Evolutionary conservation across 2,113 vertebrate genomes (phyloP).

Genomic region (Laterallus jamaicensis): DNA sequence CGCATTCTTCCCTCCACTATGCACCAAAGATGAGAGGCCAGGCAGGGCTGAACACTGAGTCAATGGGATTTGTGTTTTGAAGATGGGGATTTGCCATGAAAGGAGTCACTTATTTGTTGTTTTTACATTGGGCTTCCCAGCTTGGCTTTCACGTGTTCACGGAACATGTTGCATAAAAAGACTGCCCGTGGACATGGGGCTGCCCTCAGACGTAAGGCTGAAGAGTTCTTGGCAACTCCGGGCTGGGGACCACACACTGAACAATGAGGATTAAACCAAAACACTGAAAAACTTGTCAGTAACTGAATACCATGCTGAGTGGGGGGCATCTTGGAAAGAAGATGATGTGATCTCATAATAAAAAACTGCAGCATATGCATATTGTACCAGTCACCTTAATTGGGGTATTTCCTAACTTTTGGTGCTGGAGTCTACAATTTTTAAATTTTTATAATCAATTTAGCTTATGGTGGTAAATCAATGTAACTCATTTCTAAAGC

Average conservation of each 20-base stretch:
- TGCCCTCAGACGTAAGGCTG: accelerated
- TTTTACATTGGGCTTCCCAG: background rate
- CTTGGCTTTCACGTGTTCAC: background rate
- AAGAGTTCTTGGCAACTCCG: background rate
- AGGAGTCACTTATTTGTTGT: background rate
- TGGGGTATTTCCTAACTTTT: background rate
- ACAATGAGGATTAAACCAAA: background rate
- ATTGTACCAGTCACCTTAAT: background rate
- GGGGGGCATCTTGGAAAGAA: background rate
- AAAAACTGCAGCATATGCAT: background rate
- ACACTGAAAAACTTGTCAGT: background rate
- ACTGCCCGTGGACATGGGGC: background rate
- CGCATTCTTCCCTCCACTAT: background rate
- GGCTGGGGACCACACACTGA: background rate
- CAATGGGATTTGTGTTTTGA: background rate
- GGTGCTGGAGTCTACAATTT: background rate
- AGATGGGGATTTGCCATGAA: background rate
- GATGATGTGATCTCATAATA: background rate
- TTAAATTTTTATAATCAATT: background rate
- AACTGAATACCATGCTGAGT: background rate
- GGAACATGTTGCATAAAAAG: background rate
- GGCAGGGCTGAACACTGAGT: accelerated
- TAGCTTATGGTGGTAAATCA: background rate
- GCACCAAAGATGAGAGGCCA: accelerated
- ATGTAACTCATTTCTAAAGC: background rate